Conservation (phyloP, 1,140 invertebrate species). For the Phymastichus coffea region DNA sequence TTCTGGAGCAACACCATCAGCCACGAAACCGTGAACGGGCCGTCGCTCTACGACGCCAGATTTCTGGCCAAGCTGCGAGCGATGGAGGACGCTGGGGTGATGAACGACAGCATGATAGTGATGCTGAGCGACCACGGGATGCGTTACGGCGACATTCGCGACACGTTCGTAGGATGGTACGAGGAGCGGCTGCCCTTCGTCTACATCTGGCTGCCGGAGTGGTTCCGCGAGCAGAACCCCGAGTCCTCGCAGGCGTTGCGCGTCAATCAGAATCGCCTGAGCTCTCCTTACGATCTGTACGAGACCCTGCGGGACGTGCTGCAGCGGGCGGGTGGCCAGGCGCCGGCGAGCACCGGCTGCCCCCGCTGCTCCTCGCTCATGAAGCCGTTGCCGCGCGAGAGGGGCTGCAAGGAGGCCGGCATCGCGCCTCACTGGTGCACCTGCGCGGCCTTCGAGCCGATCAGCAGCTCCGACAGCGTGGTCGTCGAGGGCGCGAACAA, state of each 20-base stretch:
- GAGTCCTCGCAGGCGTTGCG: slow-evolving; percentile 67
- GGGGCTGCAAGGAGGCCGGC: slow-evolving; percentile 71
- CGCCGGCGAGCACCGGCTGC: slow-evolving; percentile 57
- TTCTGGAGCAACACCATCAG: slow-evolving; percentile 79
- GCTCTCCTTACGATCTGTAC: slow-evolving; percentile 84
- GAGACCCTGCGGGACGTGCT: slow-evolving; percentile 64
- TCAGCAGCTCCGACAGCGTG: slow-evolving; percentile 49
- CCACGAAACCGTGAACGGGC: slow-evolving; percentile 75
- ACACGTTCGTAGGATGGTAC: slow-evolving; percentile 81
- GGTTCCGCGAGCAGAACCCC: slow-evolving; percentile 66
- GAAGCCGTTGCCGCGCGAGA: slow-evolving; percentile 59
- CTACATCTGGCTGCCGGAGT: slow-evolving; percentile 75
- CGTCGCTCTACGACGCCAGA: slow-evolving; percentile 66
- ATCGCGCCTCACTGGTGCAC: slow-evolving; percentile 78
- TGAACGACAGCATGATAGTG: slow-evolving; percentile 72
- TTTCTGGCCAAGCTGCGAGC: slow-evolving; percentile 61
- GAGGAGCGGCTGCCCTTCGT: slow-evolving; percentile 89
- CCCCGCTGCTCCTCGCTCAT: slow-evolving; percentile 70
- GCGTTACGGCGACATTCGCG: slow-evolving; percentile 76
- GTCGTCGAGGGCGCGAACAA: slow-evolving; percentile 44
- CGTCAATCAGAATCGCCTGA: slow-evolving; percentile 71
- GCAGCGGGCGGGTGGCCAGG: slow-evolving; percentile 42
- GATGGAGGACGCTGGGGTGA: slow-evolving; percentile 59
- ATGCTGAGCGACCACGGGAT: slow-evolving; percentile 93
- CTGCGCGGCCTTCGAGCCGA: slow-evolving; percentile 60